Base-by-base conservation (phyloP, 2,888 invertebrate genomes). In the Fragum whitleyi region DNA sequence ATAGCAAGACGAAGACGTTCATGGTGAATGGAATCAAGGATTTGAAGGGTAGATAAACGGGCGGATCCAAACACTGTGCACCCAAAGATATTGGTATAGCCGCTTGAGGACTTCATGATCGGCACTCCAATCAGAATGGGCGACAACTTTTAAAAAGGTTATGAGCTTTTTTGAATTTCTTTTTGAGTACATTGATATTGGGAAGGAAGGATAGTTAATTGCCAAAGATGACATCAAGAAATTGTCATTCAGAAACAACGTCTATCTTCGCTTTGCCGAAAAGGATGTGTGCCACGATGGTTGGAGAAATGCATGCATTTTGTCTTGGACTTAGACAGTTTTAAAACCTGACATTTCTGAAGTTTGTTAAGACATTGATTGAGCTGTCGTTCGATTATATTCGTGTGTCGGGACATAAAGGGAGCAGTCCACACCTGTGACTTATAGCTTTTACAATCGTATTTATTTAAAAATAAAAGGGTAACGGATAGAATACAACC, bases 1-100 rank as follows among this genome's bases (percentile, higher is more conserved):
- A 80, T 42, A 23, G 68, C 70, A 14, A 82, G 67, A 42, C 79
- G 70, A 0, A 83, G 42, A n/a, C 76, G 80, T 62, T 85, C 77
- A 32, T 83, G 11, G n/a, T 86, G 86, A 7, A 83, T 61, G n/a
- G 81, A 32, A 51, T 86, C 74, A 9, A 86, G 74, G 59, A 61
- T 53, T 47, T 51, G 14, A 5, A 83, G 42, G 55, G 79, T 77
- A 3, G 77, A 79, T 67, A 67, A 68, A 32, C 79, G 32, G n/a
- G 83, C 86, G 5, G 79, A 80, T 42, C 80, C 80, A 59, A 80
- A 78, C 2, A 81, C 74, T 19, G 74, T 29, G 29, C 42, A 72
- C 0, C 74, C 82, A 74, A 7, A 80, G 42, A 29, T 68, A 51
- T 57, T 75, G 51, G 57, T 79, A 77, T 1, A 79, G 29, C 1